Conservation (phyloP, 2,888 invertebrate genomes). For the Drosophila stalkeri region DNA sequence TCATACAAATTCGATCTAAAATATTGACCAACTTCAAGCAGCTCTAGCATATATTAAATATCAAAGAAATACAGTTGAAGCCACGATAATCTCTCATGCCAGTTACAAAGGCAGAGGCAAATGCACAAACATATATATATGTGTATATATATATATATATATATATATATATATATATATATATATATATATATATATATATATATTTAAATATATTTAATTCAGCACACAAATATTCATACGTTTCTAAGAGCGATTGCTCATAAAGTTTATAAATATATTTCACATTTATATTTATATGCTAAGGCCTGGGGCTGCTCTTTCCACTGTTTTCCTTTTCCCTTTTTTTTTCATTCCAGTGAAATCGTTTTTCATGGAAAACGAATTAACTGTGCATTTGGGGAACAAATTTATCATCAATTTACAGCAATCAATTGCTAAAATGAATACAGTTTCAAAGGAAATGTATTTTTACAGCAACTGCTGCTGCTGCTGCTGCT, state of each 20-base stretch:
- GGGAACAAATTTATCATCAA: slow-evolving; percentile 51
- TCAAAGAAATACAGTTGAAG: no score
- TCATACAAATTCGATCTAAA: no score
- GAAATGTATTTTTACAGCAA: slow-evolving; percentile 24
- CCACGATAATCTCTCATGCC: no score
- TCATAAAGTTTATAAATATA: not conserved
- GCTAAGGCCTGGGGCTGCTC: not conserved
- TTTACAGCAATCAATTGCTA: slow-evolving; percentile 40
- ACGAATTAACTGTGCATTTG: slow-evolving; percentile 39
- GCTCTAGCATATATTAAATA: no score
- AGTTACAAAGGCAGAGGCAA: no score
- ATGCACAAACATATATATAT: not conserved
- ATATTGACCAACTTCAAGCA: no score
- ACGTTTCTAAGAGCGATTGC: not conserved
- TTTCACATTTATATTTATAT: not conserved
- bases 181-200: no score
- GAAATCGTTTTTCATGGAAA: slow-evolving; percentile 34
- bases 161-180: no score
- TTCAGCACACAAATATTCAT: not conserved
- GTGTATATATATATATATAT: no score
- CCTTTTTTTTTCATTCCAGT: slow-evolving; percentile 82
- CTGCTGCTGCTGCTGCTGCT: slow-evolving; percentile 1
- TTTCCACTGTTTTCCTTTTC: not conserved
- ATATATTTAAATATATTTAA: not conserved
- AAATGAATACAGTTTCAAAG: slow-evolving; percentile 50